A percentile compares a stretch with the other conserved stretches of the same genome.
Conservation (phyloP, 2,888 invertebrate species). For the Hofmannophila pseudospretella region DNA sequence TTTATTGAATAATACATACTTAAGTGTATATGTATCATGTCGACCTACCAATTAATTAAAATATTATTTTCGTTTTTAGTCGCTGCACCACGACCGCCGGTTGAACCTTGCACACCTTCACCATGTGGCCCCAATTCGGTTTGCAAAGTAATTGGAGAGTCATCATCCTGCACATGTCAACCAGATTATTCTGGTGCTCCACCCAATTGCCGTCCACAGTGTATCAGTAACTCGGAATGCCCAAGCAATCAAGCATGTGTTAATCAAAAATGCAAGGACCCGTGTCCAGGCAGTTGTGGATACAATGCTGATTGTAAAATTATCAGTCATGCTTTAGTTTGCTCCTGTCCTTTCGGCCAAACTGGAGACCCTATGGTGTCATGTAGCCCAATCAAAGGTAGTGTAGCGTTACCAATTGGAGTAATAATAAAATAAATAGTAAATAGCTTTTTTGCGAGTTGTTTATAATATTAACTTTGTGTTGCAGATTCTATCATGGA, state of each 20-base stretch:
- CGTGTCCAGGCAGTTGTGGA: constrained; percentile 83
- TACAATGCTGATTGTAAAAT: constrained; percentile 84
- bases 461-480: constrained; percentile 5
- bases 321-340: constrained; percentile 84
- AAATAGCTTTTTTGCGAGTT: background rate
- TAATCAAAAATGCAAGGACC: constrained; percentile 83
- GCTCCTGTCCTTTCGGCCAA: constrained; percentile 79
- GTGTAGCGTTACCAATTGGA: background rate
- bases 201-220: constrained; percentile 82
- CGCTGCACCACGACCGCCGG: constrained; percentile 51
- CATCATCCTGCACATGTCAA: constrained; percentile 82
- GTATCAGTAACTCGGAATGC: constrained; percentile 83
- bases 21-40: no score
- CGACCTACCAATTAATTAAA: background rate
- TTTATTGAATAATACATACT: no score
- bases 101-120: constrained; percentile 81
- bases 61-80: constrained; percentile 27
- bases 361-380: constrained; percentile 82
- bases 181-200: constrained; percentile 79
- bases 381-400: constrained; percentile 62
- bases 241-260: constrained; percentile 80
- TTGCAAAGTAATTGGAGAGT: constrained; percentile 80
- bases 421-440: background rate
- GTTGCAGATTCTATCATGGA: constrained; percentile 56
- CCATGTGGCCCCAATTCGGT: constrained; percentile 82